Percentiles rank a stretch among this genome's conserved stretches.
Evolutionary conservation across 2,888 invertebrate genomes (phyloP).

Genomic region (Onthophagus sagittarius): DNA sequence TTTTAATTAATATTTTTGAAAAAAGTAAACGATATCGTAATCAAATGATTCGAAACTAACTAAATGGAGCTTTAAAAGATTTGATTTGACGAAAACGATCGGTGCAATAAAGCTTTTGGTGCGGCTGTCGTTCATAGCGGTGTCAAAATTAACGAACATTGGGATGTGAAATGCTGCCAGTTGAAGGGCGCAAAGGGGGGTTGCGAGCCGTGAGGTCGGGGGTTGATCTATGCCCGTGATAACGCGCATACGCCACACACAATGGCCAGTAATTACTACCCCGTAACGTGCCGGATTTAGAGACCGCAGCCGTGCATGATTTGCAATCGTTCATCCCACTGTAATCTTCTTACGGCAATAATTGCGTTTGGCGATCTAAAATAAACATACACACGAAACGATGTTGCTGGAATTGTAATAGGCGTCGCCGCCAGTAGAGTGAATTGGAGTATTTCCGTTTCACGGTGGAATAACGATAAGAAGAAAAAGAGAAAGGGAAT

Average conservation of each 20-base stretch:
- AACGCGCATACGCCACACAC: slow-evolving; percentile 27
- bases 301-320: background rate
- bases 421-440: background rate
- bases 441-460: background rate
- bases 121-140: background rate
- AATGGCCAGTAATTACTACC: slow-evolving; percentile 29
- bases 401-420: background rate
- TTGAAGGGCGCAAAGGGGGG: slow-evolving; percentile 4
- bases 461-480: background rate
- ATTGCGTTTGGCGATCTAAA: background rate
- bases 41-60: background rate
- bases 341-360: background rate
- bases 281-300: slow-evolving; percentile 19
- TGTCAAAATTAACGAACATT: background rate
- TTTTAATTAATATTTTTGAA: no score
- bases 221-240: slow-evolving; percentile 28
- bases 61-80: background rate
- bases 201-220: slow-evolving; percentile 1
- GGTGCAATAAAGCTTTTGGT: background rate
- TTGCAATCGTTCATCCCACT: background rate
- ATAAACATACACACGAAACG: background rate
- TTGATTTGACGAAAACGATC: background rate
- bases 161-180: background rate
- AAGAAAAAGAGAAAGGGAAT: background rate
- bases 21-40: background rate